Percentiles rank a stretch among this genome's conserved stretches.
Evolutionary conservation across 2,113 vertebrate species (phyloP).

Genomic region (Uria lomvia): DNA sequence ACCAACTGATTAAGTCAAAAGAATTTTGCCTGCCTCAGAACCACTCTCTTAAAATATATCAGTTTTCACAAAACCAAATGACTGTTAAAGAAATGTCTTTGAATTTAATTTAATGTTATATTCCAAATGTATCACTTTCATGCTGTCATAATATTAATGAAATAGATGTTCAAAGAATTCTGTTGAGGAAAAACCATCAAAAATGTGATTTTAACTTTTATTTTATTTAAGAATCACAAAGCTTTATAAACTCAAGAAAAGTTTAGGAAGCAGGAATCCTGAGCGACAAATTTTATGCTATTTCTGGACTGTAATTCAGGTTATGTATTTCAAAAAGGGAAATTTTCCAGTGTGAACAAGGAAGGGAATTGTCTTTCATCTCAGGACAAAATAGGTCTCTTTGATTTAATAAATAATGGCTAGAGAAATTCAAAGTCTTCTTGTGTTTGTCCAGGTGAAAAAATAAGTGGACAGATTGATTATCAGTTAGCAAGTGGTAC

Average conservation of each 20-base stretch:
- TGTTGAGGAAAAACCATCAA: neutral
- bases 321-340: neutral
- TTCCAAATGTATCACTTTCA: neutral
- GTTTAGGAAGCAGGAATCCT: neutral
- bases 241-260: neutral
- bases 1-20: neutral
- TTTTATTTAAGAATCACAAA: neutral
- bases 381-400: neutral
- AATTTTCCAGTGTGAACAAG: neutral
- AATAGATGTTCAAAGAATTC: neutral
- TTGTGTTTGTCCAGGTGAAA: constrained; percentile 19
- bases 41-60: neutral
- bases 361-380: constrained; percentile 25
- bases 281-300: neutral
- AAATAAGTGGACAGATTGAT: constrained; percentile 10
- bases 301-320: neutral
- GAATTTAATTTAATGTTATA: neutral
- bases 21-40: neutral
- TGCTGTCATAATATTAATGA: neutral
- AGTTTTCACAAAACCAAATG: neutral
- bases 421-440: constrained; percentile 15
- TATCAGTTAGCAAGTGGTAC: constrained; percentile 33
- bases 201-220: neutral
- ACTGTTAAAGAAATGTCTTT: neutral
- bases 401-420: constrained; percentile 14